Conservation (phyloP, 2,888 invertebrate species). For the Melanargia galathea region DNA sequence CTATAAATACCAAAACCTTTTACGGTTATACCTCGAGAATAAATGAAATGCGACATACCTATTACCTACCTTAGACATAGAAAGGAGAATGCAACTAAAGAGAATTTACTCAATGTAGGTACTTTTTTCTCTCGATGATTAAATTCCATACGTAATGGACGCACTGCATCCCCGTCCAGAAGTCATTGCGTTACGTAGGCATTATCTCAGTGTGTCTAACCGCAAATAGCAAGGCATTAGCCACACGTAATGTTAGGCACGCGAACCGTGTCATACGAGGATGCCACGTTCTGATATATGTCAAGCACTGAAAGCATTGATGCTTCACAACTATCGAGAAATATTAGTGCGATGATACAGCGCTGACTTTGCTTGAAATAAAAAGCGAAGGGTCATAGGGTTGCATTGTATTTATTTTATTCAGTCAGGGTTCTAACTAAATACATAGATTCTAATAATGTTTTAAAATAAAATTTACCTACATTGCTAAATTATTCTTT, state of each 20-base stretch:
- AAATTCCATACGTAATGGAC: slow-evolving; percentile 29
- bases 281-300: slow-evolving; percentile 9
- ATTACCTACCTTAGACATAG: too few relatives aligned
- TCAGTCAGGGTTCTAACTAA: too few relatives aligned
- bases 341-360: slow-evolving; percentile 18
- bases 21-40: too few relatives aligned
- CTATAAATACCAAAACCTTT: too few relatives aligned
- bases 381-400: slow-evolving; percentile 5
- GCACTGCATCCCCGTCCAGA: slow-evolving; percentile 23
- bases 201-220: slow-evolving; percentile 54
- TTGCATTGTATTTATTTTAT: neutral
- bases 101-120: neutral
- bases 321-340: neutral
- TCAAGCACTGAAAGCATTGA: slow-evolving; percentile 24
- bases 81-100: neutral
- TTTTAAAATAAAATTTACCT: too few relatives aligned
- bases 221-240: slow-evolving; percentile 68
- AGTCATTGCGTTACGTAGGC: slow-evolving; percentile 31
- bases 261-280: slow-evolving; percentile 57
- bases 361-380: slow-evolving; percentile 24
- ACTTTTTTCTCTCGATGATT: slow-evolving; percentile 12
- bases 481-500: too few relatives aligned
- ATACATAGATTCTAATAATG: too few relatives aligned
- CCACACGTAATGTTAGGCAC: slow-evolving; percentile 57
- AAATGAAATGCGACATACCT: neutral